Percentiles rank a stretch among this genome's conserved stretches.
phyloP scores from a whole-genome alignment of 2,888 invertebrate species.

The Pteria penguin region DNA sequence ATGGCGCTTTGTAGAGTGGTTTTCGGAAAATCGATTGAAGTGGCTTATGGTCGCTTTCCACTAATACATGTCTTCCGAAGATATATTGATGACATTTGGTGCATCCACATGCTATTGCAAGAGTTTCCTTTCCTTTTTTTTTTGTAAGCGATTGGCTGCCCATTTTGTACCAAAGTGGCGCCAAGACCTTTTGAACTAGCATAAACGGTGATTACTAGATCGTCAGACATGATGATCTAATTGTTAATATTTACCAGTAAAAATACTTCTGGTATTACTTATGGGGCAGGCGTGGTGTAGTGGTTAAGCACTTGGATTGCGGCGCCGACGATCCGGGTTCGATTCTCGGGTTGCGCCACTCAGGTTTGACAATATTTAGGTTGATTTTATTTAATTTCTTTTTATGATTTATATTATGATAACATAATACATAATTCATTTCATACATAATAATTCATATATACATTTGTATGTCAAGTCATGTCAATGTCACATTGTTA shows the following conservation, averaged over 20 bases:
- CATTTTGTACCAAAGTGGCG: constrained; percentile 37
- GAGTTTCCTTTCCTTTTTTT: constrained; percentile 53
- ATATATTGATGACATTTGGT: constrained; percentile 44
- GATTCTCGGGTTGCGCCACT: too few relatives aligned
- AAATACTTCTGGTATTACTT: too few relatives aligned
- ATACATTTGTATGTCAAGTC: neutral
- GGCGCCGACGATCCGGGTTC: too few relatives aligned
- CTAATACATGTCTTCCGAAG: constrained; percentile 34
- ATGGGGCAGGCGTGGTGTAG: too few relatives aligned
- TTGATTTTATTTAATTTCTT: neutral
- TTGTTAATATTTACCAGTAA: too few relatives aligned
- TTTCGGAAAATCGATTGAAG: constrained; percentile 42
- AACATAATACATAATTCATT: neutral
- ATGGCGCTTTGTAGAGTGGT: too few relatives aligned
- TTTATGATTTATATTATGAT: neutral
- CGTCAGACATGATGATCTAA: constrained; percentile 36
- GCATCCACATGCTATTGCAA: too few relatives aligned
- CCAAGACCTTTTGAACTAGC: too few relatives aligned
- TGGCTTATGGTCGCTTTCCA: constrained; percentile 49
- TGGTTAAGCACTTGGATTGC: too few relatives aligned
- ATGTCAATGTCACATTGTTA: neutral
- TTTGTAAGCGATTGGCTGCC: constrained; percentile 45
- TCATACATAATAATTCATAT: neutral
- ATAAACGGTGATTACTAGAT: constrained; percentile 45
- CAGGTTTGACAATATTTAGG: too few relatives aligned